Base-by-base conservation (phyloP, 2,888 invertebrate genomes). In the Biston stratarius region DNA sequence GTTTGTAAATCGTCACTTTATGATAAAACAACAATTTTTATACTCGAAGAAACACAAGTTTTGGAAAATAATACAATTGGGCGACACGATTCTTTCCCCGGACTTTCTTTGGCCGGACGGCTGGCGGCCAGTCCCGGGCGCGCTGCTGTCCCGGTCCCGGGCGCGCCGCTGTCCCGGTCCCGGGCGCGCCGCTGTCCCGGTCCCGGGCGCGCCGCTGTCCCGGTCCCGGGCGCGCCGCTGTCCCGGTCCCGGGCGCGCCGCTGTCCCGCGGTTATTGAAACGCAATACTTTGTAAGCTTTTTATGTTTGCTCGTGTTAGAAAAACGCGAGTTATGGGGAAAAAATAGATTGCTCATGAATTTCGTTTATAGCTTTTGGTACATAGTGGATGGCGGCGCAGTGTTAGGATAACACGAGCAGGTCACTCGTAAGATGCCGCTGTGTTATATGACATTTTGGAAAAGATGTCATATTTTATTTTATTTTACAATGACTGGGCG, bases 241-340 rank as follows among this genome's bases (percentile, higher is more conserved):
- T 12, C 44, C 47, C 51, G 2, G 24, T 0, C 52, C 33, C 36
- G 64, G 60, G 60, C 38, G 65, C 62, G 44, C 34, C 56, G 40
- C 45, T 24, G 6, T 3, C 59, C 59, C 9, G 58, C 10, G 49
- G 49, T 38, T 63, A 49, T 59, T 58, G 52, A 52, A 64, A 58
- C 58, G n/a, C 58, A 38, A 57, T 45, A 44, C 34, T 57, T 51
- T 57, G 45, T 36, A 42, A 34, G 44, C 59, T 59, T 49, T 59
- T 59, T 49, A 59, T 49, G 40, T 59, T 51, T 42, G 24, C 40
- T 59, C 59, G 49, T 33, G 59, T 49, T 57, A 36, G 44, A 42
- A 15, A 57, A 12, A 12, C 33, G 42, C 12, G 12, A 48, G 48
- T 57, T 57, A 38, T 58, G 36, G 45, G 6, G 38, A 49, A 49